Conservation (phyloP, 2,888 invertebrate species). For the Leucophenga maculata region DNA sequence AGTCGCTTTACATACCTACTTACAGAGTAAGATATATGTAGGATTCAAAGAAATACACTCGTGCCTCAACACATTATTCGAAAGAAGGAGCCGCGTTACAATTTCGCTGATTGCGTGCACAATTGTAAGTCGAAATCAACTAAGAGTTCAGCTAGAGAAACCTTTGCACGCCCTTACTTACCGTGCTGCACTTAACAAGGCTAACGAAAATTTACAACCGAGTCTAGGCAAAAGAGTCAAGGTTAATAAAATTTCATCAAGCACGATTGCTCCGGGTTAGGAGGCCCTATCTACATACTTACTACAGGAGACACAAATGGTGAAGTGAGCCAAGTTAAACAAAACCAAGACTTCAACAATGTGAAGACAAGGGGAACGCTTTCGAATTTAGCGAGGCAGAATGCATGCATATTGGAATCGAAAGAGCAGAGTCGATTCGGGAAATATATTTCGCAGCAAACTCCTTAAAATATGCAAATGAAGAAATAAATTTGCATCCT, state of each 20-base stretch:
- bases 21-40: not conserved
- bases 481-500: constrained; percentile 72
- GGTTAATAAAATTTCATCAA: constrained; percentile 64
- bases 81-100: constrained; percentile 58
- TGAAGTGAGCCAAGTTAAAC: not conserved
- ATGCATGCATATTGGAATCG: constrained; percentile 50
- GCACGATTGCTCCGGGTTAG: constrained; percentile 14
- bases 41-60: not conserved
- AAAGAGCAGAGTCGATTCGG: constrained; percentile 51
- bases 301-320: not conserved
- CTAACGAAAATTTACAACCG: constrained; percentile 54
- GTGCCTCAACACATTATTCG: constrained; percentile 28
- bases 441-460: constrained; percentile 62
- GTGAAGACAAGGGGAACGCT: not conserved
- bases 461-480: constrained; percentile 73
- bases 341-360: not conserved
- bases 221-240: constrained; percentile 50
- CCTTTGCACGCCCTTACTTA: too few relatives aligned
- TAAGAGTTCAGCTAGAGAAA: too few relatives aligned
- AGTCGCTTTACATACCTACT: not conserved
- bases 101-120: constrained; percentile 62
- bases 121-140: constrained; percentile 38
- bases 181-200: constrained; percentile 13
- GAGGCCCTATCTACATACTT: too few relatives aligned
- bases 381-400: not conserved